phyloP scores from a whole-genome alignment of 2,797 vertebrate genomes.

The Masticophis lateralis region DNA sequence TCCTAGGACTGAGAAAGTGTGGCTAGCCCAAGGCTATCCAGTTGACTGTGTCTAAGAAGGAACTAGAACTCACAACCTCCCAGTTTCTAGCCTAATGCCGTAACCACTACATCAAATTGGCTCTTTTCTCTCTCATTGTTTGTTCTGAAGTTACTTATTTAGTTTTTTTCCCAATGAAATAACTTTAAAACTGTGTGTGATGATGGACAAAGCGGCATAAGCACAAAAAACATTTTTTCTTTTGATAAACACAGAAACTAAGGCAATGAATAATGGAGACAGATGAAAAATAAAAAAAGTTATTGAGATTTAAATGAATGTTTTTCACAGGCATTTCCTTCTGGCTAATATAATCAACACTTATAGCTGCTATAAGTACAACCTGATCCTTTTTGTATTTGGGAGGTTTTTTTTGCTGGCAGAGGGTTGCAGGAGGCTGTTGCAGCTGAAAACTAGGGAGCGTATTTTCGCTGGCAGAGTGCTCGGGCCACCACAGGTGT shows the following conservation, averaged over 20 bases:
- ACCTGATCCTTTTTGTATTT: background rate
- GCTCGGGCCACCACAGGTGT: no score
- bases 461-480: no score
- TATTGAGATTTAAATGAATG: slow-evolving; percentile 36
- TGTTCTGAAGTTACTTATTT: slow-evolving; percentile 44
- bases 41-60: background rate
- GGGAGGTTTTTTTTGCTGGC: no score
- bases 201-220: slow-evolving; percentile 48
- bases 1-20: background rate
- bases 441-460: no score
- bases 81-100: background rate
- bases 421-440: no score
- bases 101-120: background rate
- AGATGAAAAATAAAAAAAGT: slow-evolving; percentile 26
- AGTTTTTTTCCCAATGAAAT: slow-evolving; percentile 43
- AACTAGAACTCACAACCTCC: background rate
- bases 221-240: slow-evolving; percentile 56
- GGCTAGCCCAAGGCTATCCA: background rate
- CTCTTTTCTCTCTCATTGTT: slow-evolving; percentile 47
- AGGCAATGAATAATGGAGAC: slow-evolving; percentile 53
- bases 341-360: background rate
- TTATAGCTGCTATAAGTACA: background rate
- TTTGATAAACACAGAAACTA: slow-evolving; percentile 53
- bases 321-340: slow-evolving; percentile 31
- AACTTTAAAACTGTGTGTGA: slow-evolving; percentile 38